Evolutionary conservation across 2,113 vertebrate genomes (phyloP).

Genomic region (Plectropomus leopardus): DNA sequence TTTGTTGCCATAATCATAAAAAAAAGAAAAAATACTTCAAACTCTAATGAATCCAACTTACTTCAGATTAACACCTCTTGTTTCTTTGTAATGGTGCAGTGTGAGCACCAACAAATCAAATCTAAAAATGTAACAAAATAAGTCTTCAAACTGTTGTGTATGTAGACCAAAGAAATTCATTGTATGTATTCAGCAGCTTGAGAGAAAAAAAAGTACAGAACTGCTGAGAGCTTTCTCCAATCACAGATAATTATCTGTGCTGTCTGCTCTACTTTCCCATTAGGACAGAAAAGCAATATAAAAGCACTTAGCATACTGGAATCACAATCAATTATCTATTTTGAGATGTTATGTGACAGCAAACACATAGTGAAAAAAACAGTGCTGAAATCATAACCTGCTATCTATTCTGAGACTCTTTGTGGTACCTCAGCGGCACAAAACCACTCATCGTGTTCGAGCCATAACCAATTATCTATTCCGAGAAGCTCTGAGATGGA

Average conservation of each 20-base stretch:
- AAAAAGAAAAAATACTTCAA: too few relatives aligned
- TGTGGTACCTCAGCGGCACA: slow-evolving; percentile 14
- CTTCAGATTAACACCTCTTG: background rate
- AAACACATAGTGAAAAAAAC: slow-evolving; percentile 5
- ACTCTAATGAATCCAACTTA: too few relatives aligned
- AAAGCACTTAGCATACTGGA: slow-evolving; percentile 34
- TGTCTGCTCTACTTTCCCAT: background rate
- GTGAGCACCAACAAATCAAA: background rate
- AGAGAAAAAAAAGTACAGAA: background rate
- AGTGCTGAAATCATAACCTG: slow-evolving; percentile 26
- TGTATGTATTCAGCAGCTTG: too few relatives aligned
- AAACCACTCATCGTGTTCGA: slow-evolving; percentile 19
- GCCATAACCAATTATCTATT: slow-evolving; percentile 49
- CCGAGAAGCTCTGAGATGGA: slow-evolving; percentile 1
- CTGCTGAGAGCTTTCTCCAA: background rate
- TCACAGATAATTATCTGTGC: background rate
- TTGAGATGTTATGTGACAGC: slow-evolving; percentile 38
- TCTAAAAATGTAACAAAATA: background rate
- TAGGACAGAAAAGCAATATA: background rate
- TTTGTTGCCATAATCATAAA: too few relatives aligned
- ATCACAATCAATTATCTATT: slow-evolving; percentile 49
- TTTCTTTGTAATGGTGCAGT: background rate
- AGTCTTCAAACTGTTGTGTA: background rate
- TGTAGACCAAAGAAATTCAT: background rate
- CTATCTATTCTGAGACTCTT: slow-evolving; percentile 50